A percentile compares a stretch with the other conserved stretches of the same genome.
phyloP scores from a whole-genome alignment of 2,113 vertebrate species.

The Chelonoidis abingdonii region DNA sequence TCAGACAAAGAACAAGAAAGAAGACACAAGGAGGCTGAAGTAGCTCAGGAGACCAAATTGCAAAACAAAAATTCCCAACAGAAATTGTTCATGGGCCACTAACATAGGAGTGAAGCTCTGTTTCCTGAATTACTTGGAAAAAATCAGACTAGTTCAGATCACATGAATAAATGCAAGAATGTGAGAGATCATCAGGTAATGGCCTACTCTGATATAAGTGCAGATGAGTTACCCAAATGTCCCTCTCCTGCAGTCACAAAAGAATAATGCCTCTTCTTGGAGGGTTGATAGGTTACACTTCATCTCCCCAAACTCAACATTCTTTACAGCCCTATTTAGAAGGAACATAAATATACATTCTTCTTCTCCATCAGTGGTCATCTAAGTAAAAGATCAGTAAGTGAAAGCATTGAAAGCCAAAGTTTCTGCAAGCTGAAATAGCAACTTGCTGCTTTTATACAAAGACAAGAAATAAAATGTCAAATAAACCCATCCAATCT shows the following conservation, averaged over 20 bases:
- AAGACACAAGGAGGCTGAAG: not conserved
- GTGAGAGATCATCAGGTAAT: not conserved
- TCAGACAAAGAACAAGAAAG: not conserved
- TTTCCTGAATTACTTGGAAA: not conserved
- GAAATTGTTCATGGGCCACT: not conserved
- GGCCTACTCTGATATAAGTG: not conserved
- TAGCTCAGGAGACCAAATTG: accelerated
- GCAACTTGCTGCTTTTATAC: not conserved
- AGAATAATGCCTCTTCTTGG: not conserved
- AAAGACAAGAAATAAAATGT: not conserved
- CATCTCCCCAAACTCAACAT: not conserved
- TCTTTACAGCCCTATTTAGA: not conserved
- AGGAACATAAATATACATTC: not conserved
- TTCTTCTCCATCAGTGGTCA: not conserved
- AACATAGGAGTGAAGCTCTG: not conserved
- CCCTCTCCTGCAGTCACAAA: not conserved
- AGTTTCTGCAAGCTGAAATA: not conserved
- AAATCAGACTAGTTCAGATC: not conserved
- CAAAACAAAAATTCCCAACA: not conserved
- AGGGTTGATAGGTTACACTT: not conserved
- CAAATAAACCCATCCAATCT: not conserved
- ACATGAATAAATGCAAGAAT: not conserved
- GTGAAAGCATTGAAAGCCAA: not conserved
- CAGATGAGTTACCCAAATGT: not conserved
- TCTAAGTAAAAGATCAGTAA: not conserved